A percentile compares a stretch with the other conserved stretches of the same genome.
phyloP scores from a whole-genome alignment of 2,888 invertebrate genomes.

The Chymomyza procnemis region DNA sequence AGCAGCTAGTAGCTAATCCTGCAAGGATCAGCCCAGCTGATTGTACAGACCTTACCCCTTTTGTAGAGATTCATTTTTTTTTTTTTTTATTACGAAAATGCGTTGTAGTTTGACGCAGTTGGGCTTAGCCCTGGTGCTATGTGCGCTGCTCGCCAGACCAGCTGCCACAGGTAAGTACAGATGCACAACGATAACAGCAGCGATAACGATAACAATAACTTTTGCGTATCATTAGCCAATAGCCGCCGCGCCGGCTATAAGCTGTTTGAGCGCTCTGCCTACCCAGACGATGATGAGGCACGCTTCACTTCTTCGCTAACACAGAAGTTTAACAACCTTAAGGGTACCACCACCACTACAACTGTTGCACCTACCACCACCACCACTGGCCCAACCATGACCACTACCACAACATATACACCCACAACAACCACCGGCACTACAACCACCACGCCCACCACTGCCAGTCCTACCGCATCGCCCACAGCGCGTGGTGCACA shows the following conservation, averaged over 20 bases:
- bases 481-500: neutral
- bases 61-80: neutral
- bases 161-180: slow-evolving; percentile 38
- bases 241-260: slow-evolving; percentile 21
- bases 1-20: slow-evolving; percentile 5
- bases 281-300: slow-evolving; percentile 34
- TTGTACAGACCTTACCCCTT: neutral
- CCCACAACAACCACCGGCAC: neutral
- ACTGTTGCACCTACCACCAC: neutral
- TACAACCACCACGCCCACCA: neutral
- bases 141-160: slow-evolving; percentile 40
- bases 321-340: slow-evolving; percentile 48
- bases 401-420: neutral
- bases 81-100: slow-evolving; percentile 25
- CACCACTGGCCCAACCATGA: neutral
- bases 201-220: neutral
- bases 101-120: slow-evolving; percentile 38
- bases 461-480: neutral
- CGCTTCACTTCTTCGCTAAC: slow-evolving; percentile 51
- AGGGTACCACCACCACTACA: neutral
- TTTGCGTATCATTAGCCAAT: slow-evolving; percentile 15
- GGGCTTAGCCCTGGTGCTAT: slow-evolving; percentile 52
- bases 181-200: neutral
- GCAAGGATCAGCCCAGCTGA: slow-evolving; percentile 18
- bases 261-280: slow-evolving; percentile 24